Conservation (phyloP, 2,888 invertebrate genomes). For the Sphaeridia pumilis region DNA sequence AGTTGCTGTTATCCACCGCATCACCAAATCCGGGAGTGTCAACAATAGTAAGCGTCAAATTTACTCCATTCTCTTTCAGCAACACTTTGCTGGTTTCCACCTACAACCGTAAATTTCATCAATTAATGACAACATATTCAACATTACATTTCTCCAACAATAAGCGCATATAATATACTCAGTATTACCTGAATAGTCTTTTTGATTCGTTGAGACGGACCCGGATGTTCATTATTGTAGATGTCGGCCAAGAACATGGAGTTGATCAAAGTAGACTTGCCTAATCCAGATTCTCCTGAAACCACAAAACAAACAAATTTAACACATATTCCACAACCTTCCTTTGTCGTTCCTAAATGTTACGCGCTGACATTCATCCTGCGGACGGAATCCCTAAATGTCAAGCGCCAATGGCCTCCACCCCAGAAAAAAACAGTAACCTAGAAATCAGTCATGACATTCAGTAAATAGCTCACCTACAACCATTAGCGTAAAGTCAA, state of each 20-base stretch:
- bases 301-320: too few species aligned
- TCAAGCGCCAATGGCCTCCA: background rate
- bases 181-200: constrained; percentile 80
- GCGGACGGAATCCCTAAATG: background rate
- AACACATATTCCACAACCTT: background rate
- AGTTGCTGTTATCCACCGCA: constrained; percentile 97
- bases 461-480: constrained; percentile 54
- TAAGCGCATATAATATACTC: too few species aligned
- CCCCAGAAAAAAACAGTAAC: background rate
- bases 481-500: constrained; percentile 93
- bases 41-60: constrained; percentile 87
- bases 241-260: constrained; percentile 97
- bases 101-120: too few species aligned
- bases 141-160: too few species aligned
- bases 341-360: background rate
- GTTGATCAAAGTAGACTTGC: constrained; percentile 97
- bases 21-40: constrained; percentile 99
- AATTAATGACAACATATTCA: too few species aligned
- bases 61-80: constrained; percentile 95
- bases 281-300: constrained; percentile 88
- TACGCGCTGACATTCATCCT: background rate
- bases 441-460: background rate
- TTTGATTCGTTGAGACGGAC: constrained; percentile 86
- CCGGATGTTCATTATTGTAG: constrained; percentile 84
- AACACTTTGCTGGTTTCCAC: constrained; percentile 90